Conservation (phyloP, 1,140 invertebrate genomes). For the Penaeus indicus region DNA sequence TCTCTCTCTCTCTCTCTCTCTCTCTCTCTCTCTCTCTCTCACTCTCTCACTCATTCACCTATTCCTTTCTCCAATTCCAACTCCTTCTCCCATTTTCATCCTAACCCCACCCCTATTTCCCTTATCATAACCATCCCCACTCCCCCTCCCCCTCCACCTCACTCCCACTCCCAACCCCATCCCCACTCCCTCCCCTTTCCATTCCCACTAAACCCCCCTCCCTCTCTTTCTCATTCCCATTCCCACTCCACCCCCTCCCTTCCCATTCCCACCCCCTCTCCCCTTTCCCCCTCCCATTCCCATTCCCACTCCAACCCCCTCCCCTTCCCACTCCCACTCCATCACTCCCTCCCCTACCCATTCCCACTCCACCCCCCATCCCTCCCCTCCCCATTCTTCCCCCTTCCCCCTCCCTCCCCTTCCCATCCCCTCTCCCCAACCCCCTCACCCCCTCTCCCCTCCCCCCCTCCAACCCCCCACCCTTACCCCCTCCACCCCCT, state of each 20-base stretch:
- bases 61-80: not conserved
- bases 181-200: too few relatives aligned
- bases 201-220: not conserved
- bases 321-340: too few relatives aligned
- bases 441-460: not conserved
- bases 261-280: not conserved
- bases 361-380: too few relatives aligned
- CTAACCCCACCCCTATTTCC: too few relatives aligned
- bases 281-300: not conserved
- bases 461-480: not conserved
- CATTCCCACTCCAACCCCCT: not conserved
- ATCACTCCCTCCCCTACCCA: not conserved
- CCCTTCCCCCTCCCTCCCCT: not conserved
- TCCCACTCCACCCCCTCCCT: not conserved
- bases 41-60: not conserved
- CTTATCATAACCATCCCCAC: too few relatives aligned
- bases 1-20: too few relatives aligned
- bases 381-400: not conserved
- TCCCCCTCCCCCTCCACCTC: too few relatives aligned
- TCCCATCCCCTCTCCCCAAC: too few relatives aligned
- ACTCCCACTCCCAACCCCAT: too few relatives aligned
- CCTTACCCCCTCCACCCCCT: not conserved
- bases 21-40: not conserved
- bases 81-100: too few relatives aligned
- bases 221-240: too few relatives aligned